Evolutionary conservation across 2,113 vertebrate species (phyloP).

Genomic region (Orthonyx spaldingii): DNA sequence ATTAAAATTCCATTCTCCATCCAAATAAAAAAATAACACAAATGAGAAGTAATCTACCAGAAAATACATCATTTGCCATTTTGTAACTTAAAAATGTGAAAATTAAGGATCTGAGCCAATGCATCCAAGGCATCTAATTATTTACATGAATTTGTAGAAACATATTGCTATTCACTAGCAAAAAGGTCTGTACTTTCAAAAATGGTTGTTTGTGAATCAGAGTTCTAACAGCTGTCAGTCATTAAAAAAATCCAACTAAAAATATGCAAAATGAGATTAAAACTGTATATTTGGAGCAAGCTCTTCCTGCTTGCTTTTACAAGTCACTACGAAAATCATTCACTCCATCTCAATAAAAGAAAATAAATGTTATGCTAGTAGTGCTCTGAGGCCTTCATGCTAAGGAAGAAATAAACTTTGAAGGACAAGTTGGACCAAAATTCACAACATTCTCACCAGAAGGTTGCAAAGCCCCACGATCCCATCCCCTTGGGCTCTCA

Average conservation of each 20-base stretch:
- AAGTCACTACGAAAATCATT: neutral
- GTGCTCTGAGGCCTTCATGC: neutral
- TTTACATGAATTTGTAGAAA: neutral
- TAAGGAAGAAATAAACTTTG: neutral
- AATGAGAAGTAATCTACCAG: neutral
- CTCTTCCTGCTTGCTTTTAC: neutral
- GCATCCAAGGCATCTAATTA: neutral
- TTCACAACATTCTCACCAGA: neutral
- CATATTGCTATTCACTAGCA: neutral
- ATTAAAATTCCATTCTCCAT: conserved; percentile 4
- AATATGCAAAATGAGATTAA: neutral
- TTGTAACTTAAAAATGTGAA: neutral
- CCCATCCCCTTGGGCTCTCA: neutral
- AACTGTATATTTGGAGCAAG: neutral
- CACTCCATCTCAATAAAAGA: neutral
- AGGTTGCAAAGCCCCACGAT: accelerated
- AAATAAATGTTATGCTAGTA: neutral
- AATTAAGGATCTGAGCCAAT: neutral
- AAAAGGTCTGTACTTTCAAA: neutral
- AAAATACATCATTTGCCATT: neutral
- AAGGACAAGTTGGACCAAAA: neutral
- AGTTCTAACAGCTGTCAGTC: neutral
- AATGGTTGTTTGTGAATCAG: neutral
- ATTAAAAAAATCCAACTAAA: neutral
- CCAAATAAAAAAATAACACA: neutral